phyloP scores from a whole-genome alignment of 2,113 vertebrate species.

The Petrocephalus zakoni region DNA sequence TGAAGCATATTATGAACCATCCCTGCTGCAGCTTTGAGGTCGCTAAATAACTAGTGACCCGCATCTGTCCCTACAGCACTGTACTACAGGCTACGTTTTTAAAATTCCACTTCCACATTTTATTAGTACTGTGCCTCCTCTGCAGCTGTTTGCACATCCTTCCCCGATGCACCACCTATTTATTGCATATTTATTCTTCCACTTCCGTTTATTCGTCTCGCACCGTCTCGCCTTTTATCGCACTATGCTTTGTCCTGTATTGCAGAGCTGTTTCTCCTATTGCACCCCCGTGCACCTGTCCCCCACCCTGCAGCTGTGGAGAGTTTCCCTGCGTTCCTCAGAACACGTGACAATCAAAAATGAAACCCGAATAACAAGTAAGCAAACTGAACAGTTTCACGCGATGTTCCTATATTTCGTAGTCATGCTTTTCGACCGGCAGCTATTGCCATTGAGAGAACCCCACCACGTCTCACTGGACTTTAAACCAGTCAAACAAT shows the following conservation, averaged over 20 bases:
- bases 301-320: neutral
- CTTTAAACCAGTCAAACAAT: neutral
- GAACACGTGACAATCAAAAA: neutral
- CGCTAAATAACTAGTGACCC: neutral
- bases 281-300: neutral
- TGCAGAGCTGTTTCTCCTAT: neutral
- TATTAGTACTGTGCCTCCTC: neutral
- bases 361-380: neutral
- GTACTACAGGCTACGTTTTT: neutral
- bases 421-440: neutral
- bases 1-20: neutral
- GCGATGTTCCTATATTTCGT: neutral
- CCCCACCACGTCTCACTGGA: neutral
- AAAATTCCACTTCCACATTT: neutral
- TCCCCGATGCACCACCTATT: neutral
- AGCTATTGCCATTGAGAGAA: neutral
- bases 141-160: neutral
- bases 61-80: neutral
- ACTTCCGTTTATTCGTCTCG: neutral
- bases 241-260: neutral
- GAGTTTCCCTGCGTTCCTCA: neutral
- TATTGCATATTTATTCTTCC: neutral
- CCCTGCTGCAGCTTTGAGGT: neutral
- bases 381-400: neutral
- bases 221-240: neutral